These are phyloP conservation scores for Furcula furcula DNA, from an alignment of 2,888 invertebrate species.

Conservation along the genomic window DNA sequence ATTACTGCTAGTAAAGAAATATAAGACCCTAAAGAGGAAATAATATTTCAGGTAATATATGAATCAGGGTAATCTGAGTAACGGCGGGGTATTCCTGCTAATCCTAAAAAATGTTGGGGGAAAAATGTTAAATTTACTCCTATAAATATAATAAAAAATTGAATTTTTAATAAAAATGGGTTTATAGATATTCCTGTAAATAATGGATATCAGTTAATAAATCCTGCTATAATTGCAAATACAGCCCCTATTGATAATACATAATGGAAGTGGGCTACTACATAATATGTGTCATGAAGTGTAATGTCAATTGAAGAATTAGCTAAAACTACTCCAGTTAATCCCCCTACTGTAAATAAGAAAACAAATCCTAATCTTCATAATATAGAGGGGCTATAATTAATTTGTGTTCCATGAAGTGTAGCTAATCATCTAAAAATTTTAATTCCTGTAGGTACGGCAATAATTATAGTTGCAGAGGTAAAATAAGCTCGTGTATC, in stretches of 20 bases:
- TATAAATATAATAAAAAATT: conserved; percentile 87
- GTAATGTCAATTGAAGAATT: conserved; percentile 90
- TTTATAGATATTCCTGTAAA: conserved; percentile 84
- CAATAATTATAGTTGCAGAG: conserved; percentile 93
- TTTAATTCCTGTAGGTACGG: conserved; percentile 92
- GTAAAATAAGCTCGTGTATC: conserved; percentile 93
- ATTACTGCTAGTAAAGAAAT: conserved; percentile 82
- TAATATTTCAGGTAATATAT: conserved; percentile 84
- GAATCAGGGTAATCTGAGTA: conserved; percentile 88
- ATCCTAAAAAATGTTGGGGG: conserved; percentile 86
- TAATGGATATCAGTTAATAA: conserved; percentile 87
- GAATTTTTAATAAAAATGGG: conserved; percentile 82
- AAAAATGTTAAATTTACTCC: conserved; percentile 91
- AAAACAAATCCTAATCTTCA: conserved; percentile 90
- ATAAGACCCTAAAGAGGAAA: conserved; percentile 85
- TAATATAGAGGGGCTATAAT: conserved; percentile 80
- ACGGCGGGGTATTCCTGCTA: conserved; percentile 85
- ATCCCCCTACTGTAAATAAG: conserved; percentile 88
- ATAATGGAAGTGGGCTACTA: conserved; percentile 92
- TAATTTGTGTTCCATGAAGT: conserved; percentile 83
- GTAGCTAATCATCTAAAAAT: conserved; percentile 89
- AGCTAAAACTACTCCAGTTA: conserved; percentile 85
- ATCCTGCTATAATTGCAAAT: conserved; percentile 88
- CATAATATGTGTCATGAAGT: conserved; percentile 92
- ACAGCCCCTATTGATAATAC: conserved; percentile 90